A percentile compares a stretch with the other conserved stretches of the same genome.
These are phyloP conservation scores for Xestobium rufovillosum DNA, from an alignment of 2,888 invertebrate species.

Conservation along the genomic window DNA sequence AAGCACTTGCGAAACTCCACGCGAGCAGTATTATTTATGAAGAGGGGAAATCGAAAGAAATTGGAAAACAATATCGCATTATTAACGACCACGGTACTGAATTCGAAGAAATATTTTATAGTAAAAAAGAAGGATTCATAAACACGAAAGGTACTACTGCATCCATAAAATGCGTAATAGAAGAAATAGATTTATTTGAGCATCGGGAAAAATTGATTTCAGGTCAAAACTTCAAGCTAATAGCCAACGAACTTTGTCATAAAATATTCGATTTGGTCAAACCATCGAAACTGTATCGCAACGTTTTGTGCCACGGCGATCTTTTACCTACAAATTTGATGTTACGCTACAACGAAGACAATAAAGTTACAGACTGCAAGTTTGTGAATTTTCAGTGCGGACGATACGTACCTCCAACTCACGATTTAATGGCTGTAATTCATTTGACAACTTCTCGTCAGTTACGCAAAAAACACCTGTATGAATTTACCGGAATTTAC, in stretches of 20 bases:
- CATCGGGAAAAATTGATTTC: constrained; percentile 27
- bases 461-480: constrained; percentile 29
- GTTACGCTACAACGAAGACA: constrained; percentile 27
- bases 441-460: constrained; percentile 32
- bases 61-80: constrained; percentile 19
- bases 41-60: constrained; percentile 20
- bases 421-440: constrained; percentile 50
- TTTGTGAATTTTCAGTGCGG: constrained; percentile 41
- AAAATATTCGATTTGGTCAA: constrained; percentile 32
- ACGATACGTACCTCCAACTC: constrained; percentile 55
- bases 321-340: constrained; percentile 55
- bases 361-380: constrained; percentile 29
- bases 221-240: constrained; percentile 27
- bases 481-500: constrained; percentile 33
- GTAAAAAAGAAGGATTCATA: constrained; percentile 24
- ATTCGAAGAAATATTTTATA: constrained; percentile 28
- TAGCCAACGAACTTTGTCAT: constrained; percentile 22
- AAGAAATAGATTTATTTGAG: constrained; percentile 29
- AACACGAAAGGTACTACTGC: constrained; percentile 28
- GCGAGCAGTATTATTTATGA: constrained; percentile 38
- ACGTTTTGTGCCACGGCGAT: constrained; percentile 55
- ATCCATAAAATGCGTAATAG: constrained; percentile 29
- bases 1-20: constrained; percentile 36
- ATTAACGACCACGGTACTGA: constrained; percentile 23
- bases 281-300: constrained; percentile 40